Base-by-base conservation (phyloP, 2,888 invertebrate genomes). In the Pegoplata infirma region DNA sequence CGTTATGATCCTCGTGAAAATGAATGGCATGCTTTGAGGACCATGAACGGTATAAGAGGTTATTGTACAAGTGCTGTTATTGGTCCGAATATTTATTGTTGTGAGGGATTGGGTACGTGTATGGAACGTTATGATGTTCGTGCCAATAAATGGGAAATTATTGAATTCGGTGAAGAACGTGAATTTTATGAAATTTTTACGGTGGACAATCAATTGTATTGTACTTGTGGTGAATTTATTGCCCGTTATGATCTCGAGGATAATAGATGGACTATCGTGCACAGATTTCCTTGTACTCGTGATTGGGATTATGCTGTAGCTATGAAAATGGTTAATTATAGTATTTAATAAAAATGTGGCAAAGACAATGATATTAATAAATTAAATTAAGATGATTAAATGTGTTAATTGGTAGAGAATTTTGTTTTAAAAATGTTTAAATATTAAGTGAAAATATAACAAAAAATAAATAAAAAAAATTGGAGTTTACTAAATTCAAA, bases 281-380 rank as follows among this genome's bases (percentile, higher is more conserved):
- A 82, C 59, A 78, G 83, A 16, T 86, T 85, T 74, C 80, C 82
- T 1, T 66, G 61, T 5, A 40, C 78, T 2, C 82, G 84, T 0
- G 85, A 85, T 78, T 86, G 86, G 86, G 85, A 86, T 36, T 85
- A 85, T n/a, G 85, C 84, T 0, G 80, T 84, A 5, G 83, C 84
- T 17, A 76, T 85, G 76, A 81, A 84, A 64, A 82, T 85, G 68
- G 79, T 82, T 3, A 83, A 79, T 66, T 82, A 81, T 68, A 47
- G 10, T 4, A 25, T 66, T 21, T 77, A 66, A n/a, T n/a, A n/a
- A n/a, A 71, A 19, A 5, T 36, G 8, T 36, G 12, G 10, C 12
- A 12, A n/a, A 5, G 36, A 8, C 2, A n/a, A 40, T 40, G 8
- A 4, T 40, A 8, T 40, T 40, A 63, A 61, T 68, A 68, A 55